Percentiles rank a stretch among this genome's conserved stretches.
phyloP scores from a whole-genome alignment of 2,888 invertebrate genomes.

The Drosophila putrida region DNA sequence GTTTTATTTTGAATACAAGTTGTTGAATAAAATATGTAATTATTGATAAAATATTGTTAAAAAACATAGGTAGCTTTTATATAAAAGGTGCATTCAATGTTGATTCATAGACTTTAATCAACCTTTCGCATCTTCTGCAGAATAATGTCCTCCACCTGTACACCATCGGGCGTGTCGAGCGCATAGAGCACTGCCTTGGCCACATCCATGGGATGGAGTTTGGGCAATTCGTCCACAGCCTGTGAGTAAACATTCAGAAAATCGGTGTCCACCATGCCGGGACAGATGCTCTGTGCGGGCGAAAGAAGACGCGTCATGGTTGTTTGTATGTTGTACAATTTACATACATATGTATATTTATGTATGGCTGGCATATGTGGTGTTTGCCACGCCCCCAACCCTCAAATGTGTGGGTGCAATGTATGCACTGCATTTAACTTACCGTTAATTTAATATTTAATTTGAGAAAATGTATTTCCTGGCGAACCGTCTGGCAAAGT shows the following conservation, averaged over 20 bases:
- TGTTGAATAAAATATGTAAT: not conserved
- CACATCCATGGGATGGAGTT: constrained; percentile 87
- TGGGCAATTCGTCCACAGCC: constrained; percentile 84
- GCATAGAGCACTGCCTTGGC: constrained; percentile 88
- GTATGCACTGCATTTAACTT: constrained; percentile 80
- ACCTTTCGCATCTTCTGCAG: constrained; percentile 82
- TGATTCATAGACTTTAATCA: constrained; percentile 25
- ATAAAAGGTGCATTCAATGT: not conserved
- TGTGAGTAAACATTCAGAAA: constrained; percentile 85
- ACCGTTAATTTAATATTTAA: constrained; percentile 85
- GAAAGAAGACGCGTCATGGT: constrained; percentile 34
- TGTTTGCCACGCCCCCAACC: constrained; percentile 1
- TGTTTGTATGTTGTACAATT: constrained; percentile 33
- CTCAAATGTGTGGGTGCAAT: constrained; percentile 34
- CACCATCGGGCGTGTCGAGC: constrained; percentile 88
- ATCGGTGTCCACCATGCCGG: constrained; percentile 88
- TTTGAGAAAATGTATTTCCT: constrained; percentile 86
- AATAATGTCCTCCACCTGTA: constrained; percentile 86
- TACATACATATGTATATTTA: no score
- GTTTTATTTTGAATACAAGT: not conserved
- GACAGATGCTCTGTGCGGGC: constrained; percentile 87
- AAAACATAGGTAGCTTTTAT: not conserved
- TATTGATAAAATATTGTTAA: not conserved
- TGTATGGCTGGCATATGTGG: constrained; percentile 30
- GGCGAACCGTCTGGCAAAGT: constrained; percentile 87